These are phyloP conservation scores for Zaprionus inermis DNA, from an alignment of 1,140 invertebrate species.

Conservation along the genomic window DNA sequence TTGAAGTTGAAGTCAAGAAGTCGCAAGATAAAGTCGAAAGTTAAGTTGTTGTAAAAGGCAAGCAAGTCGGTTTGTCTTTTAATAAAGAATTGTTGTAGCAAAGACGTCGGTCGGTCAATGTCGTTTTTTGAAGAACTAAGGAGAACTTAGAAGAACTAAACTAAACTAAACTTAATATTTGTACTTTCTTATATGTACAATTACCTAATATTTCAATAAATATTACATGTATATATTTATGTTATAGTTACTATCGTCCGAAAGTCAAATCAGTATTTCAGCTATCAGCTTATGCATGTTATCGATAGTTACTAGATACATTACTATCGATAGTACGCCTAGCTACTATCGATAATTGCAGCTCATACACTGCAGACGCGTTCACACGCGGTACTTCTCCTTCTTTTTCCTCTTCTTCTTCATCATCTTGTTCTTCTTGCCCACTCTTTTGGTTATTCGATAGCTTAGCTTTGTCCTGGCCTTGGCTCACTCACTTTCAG, in stretches of 20 bases:
- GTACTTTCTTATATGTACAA: too few species aligned
- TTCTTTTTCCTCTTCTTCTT: not conserved
- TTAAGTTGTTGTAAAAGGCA: too few species aligned
- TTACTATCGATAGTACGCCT: not conserved
- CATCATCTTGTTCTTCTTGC: not conserved
- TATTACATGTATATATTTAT: too few species aligned
- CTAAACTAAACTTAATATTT: too few species aligned
- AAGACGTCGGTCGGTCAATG: too few species aligned
- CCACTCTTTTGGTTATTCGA: conserved; percentile 26
- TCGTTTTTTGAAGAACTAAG: too few species aligned
- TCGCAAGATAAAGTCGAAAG: too few species aligned
- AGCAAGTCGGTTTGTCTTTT: too few species aligned
- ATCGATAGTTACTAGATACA: not conserved
- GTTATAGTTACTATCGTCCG: not conserved
- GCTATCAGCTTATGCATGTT: not conserved
- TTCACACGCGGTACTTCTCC: conserved; percentile 19
- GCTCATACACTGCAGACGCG: not conserved
- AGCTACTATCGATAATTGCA: not conserved
- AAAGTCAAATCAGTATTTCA: not conserved
- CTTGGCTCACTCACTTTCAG: conserved; percentile 32
- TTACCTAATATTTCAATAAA: too few species aligned
- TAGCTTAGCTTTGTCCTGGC: conserved; percentile 19
- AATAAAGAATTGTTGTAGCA: too few species aligned
- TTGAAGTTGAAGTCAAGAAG: too few species aligned
- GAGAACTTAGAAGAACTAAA: too few species aligned